Conservation (phyloP, 2,113 vertebrate genomes). For the Glaucidium brasilianum region DNA sequence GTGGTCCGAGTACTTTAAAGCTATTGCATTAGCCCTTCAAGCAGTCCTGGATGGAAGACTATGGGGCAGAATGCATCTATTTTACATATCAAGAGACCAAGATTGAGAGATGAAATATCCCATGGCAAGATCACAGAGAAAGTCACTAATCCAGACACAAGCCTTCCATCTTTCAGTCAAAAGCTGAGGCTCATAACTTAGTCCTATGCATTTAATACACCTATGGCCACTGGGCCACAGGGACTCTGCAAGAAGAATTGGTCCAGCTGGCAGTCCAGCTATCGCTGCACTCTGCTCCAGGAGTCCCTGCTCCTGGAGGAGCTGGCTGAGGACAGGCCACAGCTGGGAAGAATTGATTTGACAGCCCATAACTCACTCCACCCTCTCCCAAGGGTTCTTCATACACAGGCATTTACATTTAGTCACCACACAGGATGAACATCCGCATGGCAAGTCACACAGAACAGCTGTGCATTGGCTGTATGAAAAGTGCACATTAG, state of each 20-base stretch:
- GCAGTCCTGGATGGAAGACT: background rate
- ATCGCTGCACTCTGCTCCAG: background rate
- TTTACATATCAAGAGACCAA: background rate
- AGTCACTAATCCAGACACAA: background rate
- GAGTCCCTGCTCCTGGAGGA: background rate
- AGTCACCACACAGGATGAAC: background rate
- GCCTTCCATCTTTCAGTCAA: background rate
- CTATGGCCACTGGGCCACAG: rapidly evolving
- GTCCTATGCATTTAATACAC: background rate
- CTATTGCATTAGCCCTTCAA: rapidly evolving
- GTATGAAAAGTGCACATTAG: rapidly evolving
- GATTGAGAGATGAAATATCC: background rate
- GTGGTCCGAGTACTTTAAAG: background rate
- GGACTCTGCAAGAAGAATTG: background rate
- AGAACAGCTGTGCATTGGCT: background rate
- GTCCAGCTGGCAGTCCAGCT: background rate
- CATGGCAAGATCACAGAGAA: background rate
- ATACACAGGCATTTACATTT: background rate
- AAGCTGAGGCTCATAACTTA: background rate
- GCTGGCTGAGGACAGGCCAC: background rate
- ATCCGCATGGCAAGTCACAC: rapidly evolving
- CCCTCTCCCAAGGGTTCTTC: background rate
- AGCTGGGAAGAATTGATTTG: background rate
- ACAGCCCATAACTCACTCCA: rapidly evolving
- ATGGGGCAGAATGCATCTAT: background rate